Evolutionary conservation across 2,113 vertebrate species (phyloP), one percentile per base, ranked within the genome.

Genomic region (Phyllostomus hastatus): DNA sequence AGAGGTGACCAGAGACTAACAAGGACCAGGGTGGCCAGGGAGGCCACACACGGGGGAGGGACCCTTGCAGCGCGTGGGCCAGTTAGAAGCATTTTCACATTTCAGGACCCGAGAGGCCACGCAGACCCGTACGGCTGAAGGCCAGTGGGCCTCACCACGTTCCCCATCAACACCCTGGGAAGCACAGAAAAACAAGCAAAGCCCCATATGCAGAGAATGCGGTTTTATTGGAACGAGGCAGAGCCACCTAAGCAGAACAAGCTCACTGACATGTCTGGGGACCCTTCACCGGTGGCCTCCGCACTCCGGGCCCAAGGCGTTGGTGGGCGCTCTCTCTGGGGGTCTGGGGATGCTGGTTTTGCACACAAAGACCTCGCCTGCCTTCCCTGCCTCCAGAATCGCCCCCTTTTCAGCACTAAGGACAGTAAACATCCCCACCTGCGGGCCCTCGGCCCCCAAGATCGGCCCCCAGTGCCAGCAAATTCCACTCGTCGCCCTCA

Each of bases 401-500:
- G 24, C 43, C 41, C 33, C 38, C 14, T 81, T 59, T 16, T 35
- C 22, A 66, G 52, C 50, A 48, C 38, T 11, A 31, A 80, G 83
- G 66, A 89, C 70, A 38, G 35, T 54, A 79, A 75, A 83, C 38
- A 78, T 54, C 70, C 19, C 57, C 17, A 38, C 59, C 86, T 80
- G 67, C 59, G 61, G 26, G 48, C 94, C 88, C 33, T 43, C 7
- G 0, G 50, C 33, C 85, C 61, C 90, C 54, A 52, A 75, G 81
- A 81, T 66, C 1, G 11, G 31, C 59, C 90, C 87, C 75, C 43
- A 69, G 69, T 72, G 94, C 7, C 70, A 93, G 83, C 64, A 26
- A 96, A 97, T 98, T 98, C 97, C 97, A 93, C 81, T 94, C 95
- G 96, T 96, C n/a, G 79, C 95, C 97, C 43, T 98, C 97, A 96